A percentile compares a stretch with the other conserved stretches of the same genome.
These are phyloP conservation scores for Aldabrachelys gigantea DNA, from an alignment of 2,113 vertebrate species.

Conservation along the genomic window DNA sequence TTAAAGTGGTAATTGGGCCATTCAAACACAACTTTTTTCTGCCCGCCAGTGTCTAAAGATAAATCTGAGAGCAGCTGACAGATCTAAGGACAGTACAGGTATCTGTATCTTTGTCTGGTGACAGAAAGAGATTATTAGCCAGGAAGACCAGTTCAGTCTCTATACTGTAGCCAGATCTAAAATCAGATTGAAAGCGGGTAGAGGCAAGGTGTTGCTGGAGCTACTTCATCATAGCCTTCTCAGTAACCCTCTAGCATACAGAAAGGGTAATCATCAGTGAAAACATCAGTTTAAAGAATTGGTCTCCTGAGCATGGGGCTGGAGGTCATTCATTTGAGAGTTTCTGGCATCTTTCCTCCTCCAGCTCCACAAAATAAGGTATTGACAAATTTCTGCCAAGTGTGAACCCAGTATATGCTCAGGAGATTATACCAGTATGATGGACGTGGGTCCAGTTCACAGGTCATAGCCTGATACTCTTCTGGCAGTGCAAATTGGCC, in stretches of 20 bases:
- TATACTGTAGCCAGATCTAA: neutral
- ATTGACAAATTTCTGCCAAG: constrained; percentile 52
- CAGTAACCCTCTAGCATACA: constrained; percentile 5
- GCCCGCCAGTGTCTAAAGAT: neutral
- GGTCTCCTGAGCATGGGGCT: constrained; percentile 16
- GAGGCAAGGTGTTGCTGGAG: neutral
- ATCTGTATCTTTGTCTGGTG: neutral
- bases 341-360: constrained; percentile 46
- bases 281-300: constrained; percentile 38
- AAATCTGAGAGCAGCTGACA: neutral
- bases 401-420: neutral
- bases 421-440: fast-evolving
- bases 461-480: neutral
- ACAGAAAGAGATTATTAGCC: neutral
- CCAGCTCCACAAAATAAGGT: neutral
- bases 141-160: neutral
- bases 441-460: fast-evolving
- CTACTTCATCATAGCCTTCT: constrained; percentile 32
- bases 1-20: neutral
- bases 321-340: neutral
- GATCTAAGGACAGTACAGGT: neutral
- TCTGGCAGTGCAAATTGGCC: neutral
- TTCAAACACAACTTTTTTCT: neutral
- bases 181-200: neutral
- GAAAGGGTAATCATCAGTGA: neutral